Percentiles rank a stretch among this genome's conserved stretches.
Conservation (phyloP, 2,888 invertebrate species). For the Carabus problematicus region DNA sequence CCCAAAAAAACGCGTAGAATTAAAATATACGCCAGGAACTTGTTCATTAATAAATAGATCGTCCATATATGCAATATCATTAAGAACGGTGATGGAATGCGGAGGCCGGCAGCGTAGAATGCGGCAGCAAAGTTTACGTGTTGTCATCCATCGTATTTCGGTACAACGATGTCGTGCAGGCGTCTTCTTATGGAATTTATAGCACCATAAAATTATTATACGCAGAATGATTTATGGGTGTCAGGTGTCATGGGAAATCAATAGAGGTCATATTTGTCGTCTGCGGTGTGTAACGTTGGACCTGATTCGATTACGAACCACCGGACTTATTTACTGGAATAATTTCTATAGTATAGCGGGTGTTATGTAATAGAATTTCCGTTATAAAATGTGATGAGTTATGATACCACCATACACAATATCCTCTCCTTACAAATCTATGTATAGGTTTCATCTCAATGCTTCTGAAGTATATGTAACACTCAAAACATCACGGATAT, state of each 20-base stretch:
- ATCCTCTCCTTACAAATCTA: no score
- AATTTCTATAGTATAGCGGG: constrained; percentile 40
- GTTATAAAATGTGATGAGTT: constrained; percentile 37
- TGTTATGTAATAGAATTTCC: constrained; percentile 40
- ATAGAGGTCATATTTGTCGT: constrained; percentile 41
- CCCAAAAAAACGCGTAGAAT: no score
- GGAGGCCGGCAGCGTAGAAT: no score
- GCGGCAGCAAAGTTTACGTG: no score
- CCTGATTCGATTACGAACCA: constrained; percentile 34
- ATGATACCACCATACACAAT: background rate
- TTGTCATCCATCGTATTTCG: no score
- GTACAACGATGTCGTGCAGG: background rate
- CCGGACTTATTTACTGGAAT: constrained; percentile 39
- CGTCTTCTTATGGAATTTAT: constrained; percentile 29
- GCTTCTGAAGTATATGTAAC: no score
- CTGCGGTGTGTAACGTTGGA: constrained; percentile 24
- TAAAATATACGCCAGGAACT: no score
- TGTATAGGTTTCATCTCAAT: no score
- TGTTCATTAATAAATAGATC: no score
- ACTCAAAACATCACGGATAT: no score
- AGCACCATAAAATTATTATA: constrained; percentile 40
- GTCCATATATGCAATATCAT: no score
- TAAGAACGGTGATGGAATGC: no score
- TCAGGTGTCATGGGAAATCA: constrained; percentile 33
- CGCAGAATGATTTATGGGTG: constrained; percentile 37